Evolutionary conservation across 2,113 vertebrate species (phyloP).

Genomic region (Varanus komodoensis): DNA sequence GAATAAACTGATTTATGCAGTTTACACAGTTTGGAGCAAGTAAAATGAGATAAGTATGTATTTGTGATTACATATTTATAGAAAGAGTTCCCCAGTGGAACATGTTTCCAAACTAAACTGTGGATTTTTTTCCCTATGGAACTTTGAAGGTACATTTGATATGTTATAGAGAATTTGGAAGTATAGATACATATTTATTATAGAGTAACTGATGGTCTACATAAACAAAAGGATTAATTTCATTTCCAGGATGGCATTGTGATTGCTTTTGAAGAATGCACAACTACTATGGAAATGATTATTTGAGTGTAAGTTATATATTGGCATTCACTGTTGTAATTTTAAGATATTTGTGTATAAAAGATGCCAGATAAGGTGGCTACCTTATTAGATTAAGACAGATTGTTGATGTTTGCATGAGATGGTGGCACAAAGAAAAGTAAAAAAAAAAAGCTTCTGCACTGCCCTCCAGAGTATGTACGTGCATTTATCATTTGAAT

Average conservation of each 20-base stretch:
- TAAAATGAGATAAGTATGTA: neutral
- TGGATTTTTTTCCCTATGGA: neutral
- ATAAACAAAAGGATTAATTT: neutral
- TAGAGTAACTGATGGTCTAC: neutral
- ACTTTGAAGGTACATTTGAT: neutral
- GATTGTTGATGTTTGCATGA: neutral
- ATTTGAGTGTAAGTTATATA: neutral
- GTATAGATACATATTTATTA: neutral
- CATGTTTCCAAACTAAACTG: neutral
- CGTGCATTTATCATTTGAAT: neutral
- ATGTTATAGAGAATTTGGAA: neutral
- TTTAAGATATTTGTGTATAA: neutral
- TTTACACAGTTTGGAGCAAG: neutral
- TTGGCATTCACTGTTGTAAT: neutral
- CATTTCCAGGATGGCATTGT: neutral
- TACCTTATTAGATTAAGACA: neutral
- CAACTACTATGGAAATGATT: neutral
- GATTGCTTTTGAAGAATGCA: neutral
- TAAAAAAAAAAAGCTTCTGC: neutral
- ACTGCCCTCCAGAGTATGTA: no score
- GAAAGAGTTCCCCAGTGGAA: neutral
- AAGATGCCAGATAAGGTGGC: neutral
- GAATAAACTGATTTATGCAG: neutral
- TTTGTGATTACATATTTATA: neutral
- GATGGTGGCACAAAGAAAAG: neutral